phyloP scores from a whole-genome alignment of 2,888 invertebrate genomes.

The Ectemnius lituratus region DNA sequence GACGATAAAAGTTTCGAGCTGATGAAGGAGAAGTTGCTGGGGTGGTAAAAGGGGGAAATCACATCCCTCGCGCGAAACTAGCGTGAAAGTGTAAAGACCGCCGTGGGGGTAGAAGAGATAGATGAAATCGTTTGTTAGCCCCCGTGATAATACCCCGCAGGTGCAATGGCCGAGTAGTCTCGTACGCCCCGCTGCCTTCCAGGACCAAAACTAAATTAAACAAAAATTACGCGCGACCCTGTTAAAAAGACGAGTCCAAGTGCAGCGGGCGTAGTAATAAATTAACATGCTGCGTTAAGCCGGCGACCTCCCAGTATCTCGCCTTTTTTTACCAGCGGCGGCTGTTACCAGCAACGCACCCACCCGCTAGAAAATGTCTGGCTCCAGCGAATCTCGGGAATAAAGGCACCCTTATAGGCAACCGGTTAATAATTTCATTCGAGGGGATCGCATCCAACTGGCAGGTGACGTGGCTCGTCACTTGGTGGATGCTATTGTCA shows the following conservation, averaged over 20 bases:
- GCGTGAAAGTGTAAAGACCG: not conserved
- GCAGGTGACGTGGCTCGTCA: slow-evolving; percentile 38
- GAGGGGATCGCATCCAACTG: slow-evolving; percentile 29
- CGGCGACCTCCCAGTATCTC: not conserved
- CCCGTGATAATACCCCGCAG: slow-evolving; percentile 18
- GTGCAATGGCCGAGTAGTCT: slow-evolving; percentile 1
- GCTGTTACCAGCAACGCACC: too few relatives aligned
- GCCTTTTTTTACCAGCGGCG: not conserved
- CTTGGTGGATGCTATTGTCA: slow-evolving; percentile 38
- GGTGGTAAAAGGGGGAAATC: not conserved
- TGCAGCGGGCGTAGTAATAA: slow-evolving; percentile 29
- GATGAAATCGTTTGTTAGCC: slow-evolving; percentile 13
- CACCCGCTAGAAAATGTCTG: slow-evolving; percentile 9
- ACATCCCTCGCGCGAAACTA: not conserved
- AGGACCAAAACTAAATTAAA: slow-evolving; percentile 16
- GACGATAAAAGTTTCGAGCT: not conserved
- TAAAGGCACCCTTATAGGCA: too few relatives aligned
- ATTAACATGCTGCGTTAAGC: slow-evolving; percentile 39
- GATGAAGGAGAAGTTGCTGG: not conserved
- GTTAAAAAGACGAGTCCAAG: slow-evolving; percentile 2
- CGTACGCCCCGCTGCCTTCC: not conserved
- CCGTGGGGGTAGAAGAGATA: not conserved
- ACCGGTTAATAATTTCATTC: slow-evolving; percentile 37
- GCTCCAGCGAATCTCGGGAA: not conserved
- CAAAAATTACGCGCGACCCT: slow-evolving; percentile 12